Conservation (phyloP, 64 coral and sea anemone genomes). For the Montipora efflorescens region DNA sequence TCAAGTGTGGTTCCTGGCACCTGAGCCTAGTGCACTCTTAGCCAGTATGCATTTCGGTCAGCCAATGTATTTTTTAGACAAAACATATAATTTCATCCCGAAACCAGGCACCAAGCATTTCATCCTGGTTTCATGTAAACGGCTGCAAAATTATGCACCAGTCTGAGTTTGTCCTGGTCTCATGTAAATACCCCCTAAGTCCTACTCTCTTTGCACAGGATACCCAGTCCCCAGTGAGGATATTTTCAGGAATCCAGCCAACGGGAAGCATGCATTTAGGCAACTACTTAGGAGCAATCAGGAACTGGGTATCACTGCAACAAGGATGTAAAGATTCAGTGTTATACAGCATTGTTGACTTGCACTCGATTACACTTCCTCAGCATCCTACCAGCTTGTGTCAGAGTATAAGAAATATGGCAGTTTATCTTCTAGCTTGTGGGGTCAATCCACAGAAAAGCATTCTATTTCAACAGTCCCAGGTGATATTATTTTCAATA, state of each 20-base stretch:
- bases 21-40: too few relatives aligned
- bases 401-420: constrained; percentile 74
- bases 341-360: constrained; percentile 84
- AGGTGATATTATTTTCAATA: constrained; percentile 40
- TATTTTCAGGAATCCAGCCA: constrained; percentile 92
- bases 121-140: too few relatives aligned
- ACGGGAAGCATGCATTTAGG: constrained; percentile 90
- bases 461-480: constrained; percentile 87
- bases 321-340: constrained; percentile 37
- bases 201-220: background rate
- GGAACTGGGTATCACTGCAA: constrained; percentile 83
- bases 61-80: too few relatives aligned
- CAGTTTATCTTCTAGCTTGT: constrained; percentile 79
- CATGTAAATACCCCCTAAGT: background rate
- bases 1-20: too few relatives aligned
- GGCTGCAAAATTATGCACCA: too few relatives aligned
- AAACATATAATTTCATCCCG: too few relatives aligned
- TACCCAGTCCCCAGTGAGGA: background rate
- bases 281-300: constrained; percentile 87
- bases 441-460: constrained; percentile 82
- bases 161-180: too few relatives aligned
- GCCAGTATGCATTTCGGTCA: too few relatives aligned
- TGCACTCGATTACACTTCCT: constrained; percentile 78
- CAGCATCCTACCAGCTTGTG: constrained; percentile 54
- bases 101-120: too few relatives aligned